Conservation (phyloP, 2,797 vertebrate species). For the Apodemus agrarius region DNA sequence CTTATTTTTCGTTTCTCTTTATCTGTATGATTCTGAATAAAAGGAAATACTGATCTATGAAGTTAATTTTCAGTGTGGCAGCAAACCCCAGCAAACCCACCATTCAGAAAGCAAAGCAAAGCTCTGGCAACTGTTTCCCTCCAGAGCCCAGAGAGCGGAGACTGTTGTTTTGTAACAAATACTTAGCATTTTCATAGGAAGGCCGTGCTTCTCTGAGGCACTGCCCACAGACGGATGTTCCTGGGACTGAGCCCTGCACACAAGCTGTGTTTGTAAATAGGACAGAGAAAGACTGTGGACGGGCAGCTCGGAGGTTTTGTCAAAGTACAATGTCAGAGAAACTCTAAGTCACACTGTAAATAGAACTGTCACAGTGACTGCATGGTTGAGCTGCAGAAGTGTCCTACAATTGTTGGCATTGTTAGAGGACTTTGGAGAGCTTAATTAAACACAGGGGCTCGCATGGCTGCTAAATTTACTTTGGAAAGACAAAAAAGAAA, state of each 20-base stretch:
- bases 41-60: slow-evolving; percentile 74
- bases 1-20: slow-evolving; percentile 78
- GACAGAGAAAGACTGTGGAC: slow-evolving; percentile 88
- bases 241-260: slow-evolving; percentile 74
- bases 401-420: slow-evolving; percentile 89
- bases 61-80: slow-evolving; percentile 66
- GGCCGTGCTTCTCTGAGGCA: slow-evolving; percentile 62
- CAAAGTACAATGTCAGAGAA: slow-evolving; percentile 89
- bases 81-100: not conserved
- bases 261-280: slow-evolving; percentile 90
- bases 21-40: slow-evolving; percentile 76
- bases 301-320: slow-evolving; percentile 88
- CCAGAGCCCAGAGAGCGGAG: slow-evolving; percentile 30
- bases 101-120: not conserved
- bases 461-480: slow-evolving; percentile 87
- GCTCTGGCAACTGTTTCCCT: slow-evolving; percentile 59
- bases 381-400: slow-evolving; percentile 88
- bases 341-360: slow-evolving; percentile 91
- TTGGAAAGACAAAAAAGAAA: slow-evolving; percentile 67
- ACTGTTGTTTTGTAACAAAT: slow-evolving; percentile 67
- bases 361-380: slow-evolving; percentile 89
- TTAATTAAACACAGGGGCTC: slow-evolving; percentile 90
- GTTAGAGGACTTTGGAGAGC: slow-evolving; percentile 90
- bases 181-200: slow-evolving; percentile 58
- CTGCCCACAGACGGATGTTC: slow-evolving; percentile 69